Conservation (phyloP, 30 jellyfish, hydroid and myxozoan genomes). For the Turritopsis rubra region DNA sequence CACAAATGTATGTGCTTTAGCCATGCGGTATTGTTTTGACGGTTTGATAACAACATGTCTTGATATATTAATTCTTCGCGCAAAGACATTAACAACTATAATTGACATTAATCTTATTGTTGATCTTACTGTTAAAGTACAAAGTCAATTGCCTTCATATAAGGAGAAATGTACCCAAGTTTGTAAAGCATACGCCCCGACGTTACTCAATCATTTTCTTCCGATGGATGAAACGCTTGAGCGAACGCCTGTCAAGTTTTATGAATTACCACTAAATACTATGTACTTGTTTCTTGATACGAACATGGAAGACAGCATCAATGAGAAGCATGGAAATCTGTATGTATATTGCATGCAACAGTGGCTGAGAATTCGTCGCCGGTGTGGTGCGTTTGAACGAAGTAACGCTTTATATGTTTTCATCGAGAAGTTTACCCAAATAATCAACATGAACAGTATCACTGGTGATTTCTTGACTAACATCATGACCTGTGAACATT, state of each 20-base stretch:
- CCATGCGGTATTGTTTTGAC: slow-evolving; percentile 41
- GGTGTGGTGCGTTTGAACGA: neutral
- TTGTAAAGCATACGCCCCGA: slow-evolving; percentile 14
- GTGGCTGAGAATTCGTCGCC: slow-evolving; percentile 22
- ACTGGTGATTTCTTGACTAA: slow-evolving; percentile 37
- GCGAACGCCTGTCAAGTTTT: slow-evolving; percentile 27
- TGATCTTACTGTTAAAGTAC: neutral
- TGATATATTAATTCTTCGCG: slow-evolving; percentile 9
- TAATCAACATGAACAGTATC: slow-evolving; percentile 6
- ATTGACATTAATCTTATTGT: slow-evolving; percentile 18
- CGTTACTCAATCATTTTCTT: slow-evolving; percentile 4
- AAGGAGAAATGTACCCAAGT: slow-evolving; percentile 23
- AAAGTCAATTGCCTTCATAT: slow-evolving; percentile 20
- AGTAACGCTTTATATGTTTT: neutral
- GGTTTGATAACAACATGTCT: slow-evolving; percentile 27
- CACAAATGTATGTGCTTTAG: slow-evolving; percentile 22
- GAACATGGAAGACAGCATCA: slow-evolving; percentile 23
- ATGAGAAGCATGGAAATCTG: slow-evolving; percentile 26
- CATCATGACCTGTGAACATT: slow-evolving; percentile 32
- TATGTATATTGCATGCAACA: slow-evolving; percentile 33
- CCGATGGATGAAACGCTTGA: slow-evolving; percentile 38
- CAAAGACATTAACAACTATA: slow-evolving; percentile 10
- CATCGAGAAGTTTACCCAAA: slow-evolving; percentile 18
- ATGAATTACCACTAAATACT: slow-evolving; percentile 20
- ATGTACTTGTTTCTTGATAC: slow-evolving; percentile 35